Base-by-base conservation (phyloP, 2,113 vertebrate species). In the Cranoglanis bouderius region DNA sequence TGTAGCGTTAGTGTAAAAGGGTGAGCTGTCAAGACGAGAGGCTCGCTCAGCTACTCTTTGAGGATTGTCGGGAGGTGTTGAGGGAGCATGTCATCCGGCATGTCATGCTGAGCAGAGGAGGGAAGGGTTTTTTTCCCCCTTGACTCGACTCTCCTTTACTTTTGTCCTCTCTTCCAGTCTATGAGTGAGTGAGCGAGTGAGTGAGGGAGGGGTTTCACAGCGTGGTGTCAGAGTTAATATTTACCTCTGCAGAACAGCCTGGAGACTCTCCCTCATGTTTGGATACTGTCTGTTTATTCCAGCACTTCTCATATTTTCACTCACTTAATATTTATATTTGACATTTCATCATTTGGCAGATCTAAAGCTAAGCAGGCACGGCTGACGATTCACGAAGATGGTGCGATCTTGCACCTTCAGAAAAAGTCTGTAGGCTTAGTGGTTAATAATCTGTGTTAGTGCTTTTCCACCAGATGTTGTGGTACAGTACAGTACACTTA, bases 211-310 rank as follows among this genome's bases (percentile, higher is more conserved):
- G 95, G 95, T 95, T 96, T 96, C 94, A 95, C 96, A 96, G 94
- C 90, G 91, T 89, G 88, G 93, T 96, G 95, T 96, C 94, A 95
- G 94, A 94, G 96, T 96, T 95, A 97, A 96, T 97, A 95, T 97
- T 97, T 95, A 94, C 95, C 93, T 94, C 82, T 95, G 93, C 92
- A 94, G 90, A 92, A 92, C 92, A 93, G 92, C 91, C 91, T 72
- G 84, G 91, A 92, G 87, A 83, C 75, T 90, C 92, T 89, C 89
- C 90, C 86, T 92, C 86, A 12, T 88, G 74, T 82, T 84, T 88
- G 46, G 18, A 70, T 87, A 57, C 77, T 53, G 84, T 51, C 63
- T 87, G 55, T 87, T 88, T 87, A 85, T 26, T 89, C 81, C 57
- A 35, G 32, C 35, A 3, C 16, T 32, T 43, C 51, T 63, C 40